A percentile compares a stretch with the other conserved stretches of the same genome.
phyloP scores from a whole-genome alignment of 2,888 invertebrate genomes.

The Pollenia labialis region DNA sequence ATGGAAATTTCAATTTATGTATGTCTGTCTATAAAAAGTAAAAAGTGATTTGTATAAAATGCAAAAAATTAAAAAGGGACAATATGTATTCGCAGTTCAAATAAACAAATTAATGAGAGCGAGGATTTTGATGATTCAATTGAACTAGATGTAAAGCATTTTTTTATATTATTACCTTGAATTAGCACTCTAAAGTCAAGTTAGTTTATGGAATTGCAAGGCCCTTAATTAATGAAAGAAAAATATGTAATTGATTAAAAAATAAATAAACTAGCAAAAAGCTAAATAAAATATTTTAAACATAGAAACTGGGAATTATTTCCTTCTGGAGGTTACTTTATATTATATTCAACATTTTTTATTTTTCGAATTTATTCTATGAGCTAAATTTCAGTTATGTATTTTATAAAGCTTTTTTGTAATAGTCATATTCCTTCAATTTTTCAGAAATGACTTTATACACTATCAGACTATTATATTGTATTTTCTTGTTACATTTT shows the following conservation, averaged over 20 bases:
- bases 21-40: background rate
- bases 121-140: background rate
- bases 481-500: too few relatives aligned
- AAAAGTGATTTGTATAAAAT: constrained; percentile 23
- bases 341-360: too few relatives aligned
- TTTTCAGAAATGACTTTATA: too few relatives aligned
- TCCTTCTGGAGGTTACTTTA: too few relatives aligned
- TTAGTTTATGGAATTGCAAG: background rate
- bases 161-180: background rate
- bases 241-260: background rate
- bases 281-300: too few relatives aligned
- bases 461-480: too few relatives aligned
- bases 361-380: too few relatives aligned
- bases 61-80: background rate
- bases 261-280: background rate
- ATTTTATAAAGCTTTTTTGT: too few relatives aligned
- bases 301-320: too few relatives aligned
- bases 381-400: too few relatives aligned
- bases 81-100: background rate
- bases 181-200: background rate
- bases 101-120: background rate
- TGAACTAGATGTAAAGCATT: constrained; percentile 29
- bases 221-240: background rate
- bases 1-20: constrained; percentile 20
- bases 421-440: too few relatives aligned